phyloP scores from a whole-genome alignment of 1,140 invertebrate genomes.

The Maconellicoccus hirsutus region DNA sequence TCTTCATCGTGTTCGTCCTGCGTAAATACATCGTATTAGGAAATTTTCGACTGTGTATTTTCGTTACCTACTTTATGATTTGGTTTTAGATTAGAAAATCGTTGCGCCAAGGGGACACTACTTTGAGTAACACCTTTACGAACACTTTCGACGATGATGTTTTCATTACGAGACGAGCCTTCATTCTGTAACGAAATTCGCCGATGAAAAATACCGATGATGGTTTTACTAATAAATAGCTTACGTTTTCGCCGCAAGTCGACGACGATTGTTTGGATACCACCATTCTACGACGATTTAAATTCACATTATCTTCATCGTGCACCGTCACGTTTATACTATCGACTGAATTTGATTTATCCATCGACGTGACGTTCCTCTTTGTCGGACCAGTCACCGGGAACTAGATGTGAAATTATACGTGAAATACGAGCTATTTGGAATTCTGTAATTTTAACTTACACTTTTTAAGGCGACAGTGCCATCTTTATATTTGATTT shows the following conservation, averaged over 20 bases:
- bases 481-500: slow-evolving; percentile 15
- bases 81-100: neutral
- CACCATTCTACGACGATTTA: neutral
- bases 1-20: too few species aligned
- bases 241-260: too few species aligned
- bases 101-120: neutral
- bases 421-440: too few species aligned
- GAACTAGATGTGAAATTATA: neutral
- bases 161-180: neutral
- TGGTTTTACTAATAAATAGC: too few species aligned
- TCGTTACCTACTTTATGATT: neutral
- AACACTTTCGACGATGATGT: slow-evolving; percentile 4
- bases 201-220: too few species aligned
- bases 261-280: neutral
- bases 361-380: neutral
- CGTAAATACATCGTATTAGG: too few species aligned
- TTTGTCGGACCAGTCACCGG: neutral
- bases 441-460: too few species aligned
- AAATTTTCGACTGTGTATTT: too few species aligned
- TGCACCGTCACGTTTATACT: neutral
- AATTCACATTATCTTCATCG: neutral
- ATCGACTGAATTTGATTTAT: neutral
- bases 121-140: slow-evolving; percentile 12
- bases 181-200: too few species aligned
- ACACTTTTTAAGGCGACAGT: slow-evolving; percentile 14